Base-by-base conservation (phyloP, 2,797 vertebrate species). In the Notoglanidium macrostoma region DNA sequence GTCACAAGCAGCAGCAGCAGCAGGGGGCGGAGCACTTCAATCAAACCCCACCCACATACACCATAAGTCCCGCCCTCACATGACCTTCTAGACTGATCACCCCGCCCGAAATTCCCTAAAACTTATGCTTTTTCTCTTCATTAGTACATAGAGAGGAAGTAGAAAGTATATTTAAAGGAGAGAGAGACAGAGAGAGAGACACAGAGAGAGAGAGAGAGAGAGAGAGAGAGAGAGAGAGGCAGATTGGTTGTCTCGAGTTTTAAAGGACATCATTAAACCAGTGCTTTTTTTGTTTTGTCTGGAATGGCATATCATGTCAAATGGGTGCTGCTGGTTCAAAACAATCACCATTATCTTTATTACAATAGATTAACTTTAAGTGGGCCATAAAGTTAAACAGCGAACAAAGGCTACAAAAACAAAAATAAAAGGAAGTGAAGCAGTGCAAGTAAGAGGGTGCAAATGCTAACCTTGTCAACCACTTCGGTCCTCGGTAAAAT, bases 1-100 rank as follows among this genome's bases (percentile, higher is more conserved):
- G 96, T 96, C 97, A 97, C 98, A 99, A 98, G 98, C 98, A 99
- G 89, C 92, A 94, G 90, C 88, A 87, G 65, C 88, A 89, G 67
- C 86, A 87, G 85, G 87, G 91, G 87, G 90, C 90, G 90, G 91
- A 91, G 88, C 76, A 87, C 61, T 79, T 88, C 86, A 88, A 88
- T 85, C 79, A 89, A 88, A 87, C 85, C 87, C 81, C 79, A 40
- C 88, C 91, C 91, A 86, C 82, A 57, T 5, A 61, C 44, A 84
- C 72, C 59, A 44, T 54, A 82, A 87, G 67, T 44, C 89, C 89
- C 89, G 5, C 85, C 89, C 90, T 85, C 72, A 78, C 46, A 84
- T 84, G n/a, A 85, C 87, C 63, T 15, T 61, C 89, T 65, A 85
- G 19, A 78, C 65, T 51, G 46, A 84, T 26, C 32, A 14, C 59